These are phyloP conservation scores for Scaptomyza tumidula DNA, from an alignment of 2,888 invertebrate species.

Conservation along the genomic window DNA sequence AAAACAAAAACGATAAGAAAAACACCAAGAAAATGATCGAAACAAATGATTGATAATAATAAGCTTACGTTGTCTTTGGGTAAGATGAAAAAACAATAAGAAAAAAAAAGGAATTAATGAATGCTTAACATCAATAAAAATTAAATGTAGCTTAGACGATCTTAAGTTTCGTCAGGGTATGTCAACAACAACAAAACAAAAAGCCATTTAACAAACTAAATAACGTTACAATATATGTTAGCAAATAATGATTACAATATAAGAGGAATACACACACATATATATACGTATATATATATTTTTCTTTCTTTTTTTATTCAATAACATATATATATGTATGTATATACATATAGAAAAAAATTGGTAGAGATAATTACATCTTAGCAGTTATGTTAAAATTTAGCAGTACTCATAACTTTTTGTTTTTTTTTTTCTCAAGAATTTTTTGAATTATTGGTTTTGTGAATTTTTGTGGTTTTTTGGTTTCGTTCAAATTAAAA, in stretches of 20 bases:
- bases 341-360: constrained; percentile 42
- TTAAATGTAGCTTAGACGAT: not conserved
- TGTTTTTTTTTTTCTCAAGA: constrained; percentile 26
- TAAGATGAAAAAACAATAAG: not conserved
- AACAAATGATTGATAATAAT: constrained; percentile 2
- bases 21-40: constrained; percentile 6
- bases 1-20: constrained; percentile 12
- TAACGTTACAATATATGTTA: constrained; percentile 7
- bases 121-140: not conserved
- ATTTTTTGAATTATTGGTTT: constrained; percentile 49
- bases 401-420: constrained; percentile 66
- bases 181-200: constrained; percentile 15
- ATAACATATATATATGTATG: not conserved
- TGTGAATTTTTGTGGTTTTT: constrained; percentile 18
- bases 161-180: not conserved
- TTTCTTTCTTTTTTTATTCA: constrained; percentile 3
- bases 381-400: constrained; percentile 72
- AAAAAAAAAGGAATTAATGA: not conserved
- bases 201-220: constrained; percentile 4
- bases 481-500: constrained; percentile 29
- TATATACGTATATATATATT: not conserved
- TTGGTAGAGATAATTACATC: constrained; percentile 73
- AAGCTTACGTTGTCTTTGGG: not conserved
- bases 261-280: not conserved
- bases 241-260: constrained; percentile 14